Percentiles rank a stretch among this genome's conserved stretches.
phyloP scores from a whole-genome alignment of 2,113 vertebrate species.

The Cyanoderma ruficeps region DNA sequence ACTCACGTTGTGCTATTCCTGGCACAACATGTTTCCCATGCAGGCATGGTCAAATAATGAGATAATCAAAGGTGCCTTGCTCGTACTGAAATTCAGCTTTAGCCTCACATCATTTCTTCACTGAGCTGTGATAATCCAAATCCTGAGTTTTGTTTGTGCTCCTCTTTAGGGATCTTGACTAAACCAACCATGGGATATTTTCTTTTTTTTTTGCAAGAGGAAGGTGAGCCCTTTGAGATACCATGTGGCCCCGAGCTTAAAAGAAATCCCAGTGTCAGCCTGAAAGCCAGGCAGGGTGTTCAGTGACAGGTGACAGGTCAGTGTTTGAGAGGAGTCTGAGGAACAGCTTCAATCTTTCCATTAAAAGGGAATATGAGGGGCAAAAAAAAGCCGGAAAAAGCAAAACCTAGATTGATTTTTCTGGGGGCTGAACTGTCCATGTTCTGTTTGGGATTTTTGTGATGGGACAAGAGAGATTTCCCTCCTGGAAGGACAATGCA shows the following conservation, averaged over 20 bases:
- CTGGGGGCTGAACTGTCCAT: not conserved
- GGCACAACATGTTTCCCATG: not conserved
- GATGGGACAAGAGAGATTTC: not conserved
- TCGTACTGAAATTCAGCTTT: not conserved
- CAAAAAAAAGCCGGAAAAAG: not conserved
- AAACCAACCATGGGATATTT: not conserved
- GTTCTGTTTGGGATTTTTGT: not conserved
- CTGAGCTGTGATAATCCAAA: not conserved
- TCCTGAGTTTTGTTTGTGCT: not conserved
- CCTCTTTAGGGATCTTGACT: not conserved
- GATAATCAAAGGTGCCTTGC: not conserved
- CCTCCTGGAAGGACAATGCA: not conserved
- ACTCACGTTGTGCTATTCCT: not conserved
- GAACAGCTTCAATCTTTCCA: not conserved
- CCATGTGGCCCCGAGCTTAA: accelerated
- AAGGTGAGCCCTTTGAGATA: not conserved
- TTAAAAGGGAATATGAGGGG: not conserved
- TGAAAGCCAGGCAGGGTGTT: not conserved
- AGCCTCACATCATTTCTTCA: not conserved
- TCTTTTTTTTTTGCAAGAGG: not conserved
- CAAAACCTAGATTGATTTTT: not conserved
- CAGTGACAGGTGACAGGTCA: not conserved
- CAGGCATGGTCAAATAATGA: not conserved
- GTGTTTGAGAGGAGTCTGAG: not conserved
- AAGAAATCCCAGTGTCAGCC: not conserved